Base-by-base conservation (phyloP, 1,140 invertebrate species). In the Battus philenor region DNA sequence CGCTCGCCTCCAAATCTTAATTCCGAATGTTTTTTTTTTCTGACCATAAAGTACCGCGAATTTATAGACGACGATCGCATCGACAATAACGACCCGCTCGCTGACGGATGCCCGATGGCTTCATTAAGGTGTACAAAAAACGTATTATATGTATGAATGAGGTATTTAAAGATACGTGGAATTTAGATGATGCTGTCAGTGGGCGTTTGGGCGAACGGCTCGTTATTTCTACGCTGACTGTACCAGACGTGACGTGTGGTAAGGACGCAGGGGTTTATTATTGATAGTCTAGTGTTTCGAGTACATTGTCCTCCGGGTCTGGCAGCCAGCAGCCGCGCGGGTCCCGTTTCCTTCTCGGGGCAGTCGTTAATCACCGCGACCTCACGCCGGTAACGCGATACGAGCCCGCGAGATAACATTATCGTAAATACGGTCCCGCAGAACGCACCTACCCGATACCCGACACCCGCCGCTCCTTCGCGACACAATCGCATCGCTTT, bases 1-100 rank as follows among this genome's bases (percentile, higher is more conserved):
- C 48, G 56, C 57, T 64, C 71, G 70, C 66, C 59, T 76, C 76
- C 68, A 81, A 84, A 79, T 75, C 80, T 84, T 73, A 80, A 84
- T 84, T 80, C 72, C 44, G 59, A 59, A 61, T 56, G 18, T 39
- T 50, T 54, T 65, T 77, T 71, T 74, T 73, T 68, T 31, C 30
- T 7, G 48, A 55, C 59, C 60, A 54, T 68, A 58, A 65, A 64
- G 62, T 61, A 60, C 29, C n/a, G 31, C 34, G 56, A 64, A 81
- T 78, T 76, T 74, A 81, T 75, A 71, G 59, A 70, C n/a, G 48
- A 44, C 48, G 44, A 47, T 47, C 39, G 48, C 47, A 62, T 64
- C 54, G 56, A 62, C 68, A 62, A 60, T 71, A 65, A 70, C 52
- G 59, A 58, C 60, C 63, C 50, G 52, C 51, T 56, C 47, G 50